Evolutionary conservation across 2,888 invertebrate genomes (phyloP).

Genomic region (Agrochola macilenta): DNA sequence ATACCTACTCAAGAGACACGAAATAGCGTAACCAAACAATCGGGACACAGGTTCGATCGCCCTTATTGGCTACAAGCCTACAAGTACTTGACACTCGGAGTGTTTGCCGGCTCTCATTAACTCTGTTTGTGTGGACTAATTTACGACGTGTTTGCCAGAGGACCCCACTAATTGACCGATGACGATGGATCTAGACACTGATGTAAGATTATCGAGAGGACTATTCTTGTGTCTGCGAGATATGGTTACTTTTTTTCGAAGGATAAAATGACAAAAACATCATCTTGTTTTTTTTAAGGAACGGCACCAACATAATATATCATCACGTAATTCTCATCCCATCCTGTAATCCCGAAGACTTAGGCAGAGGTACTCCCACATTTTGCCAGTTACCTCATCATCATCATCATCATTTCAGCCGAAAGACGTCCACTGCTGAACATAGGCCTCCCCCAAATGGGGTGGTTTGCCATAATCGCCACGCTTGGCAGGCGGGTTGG

Average conservation of each 20-base stretch:
- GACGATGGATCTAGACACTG: slow-evolving; percentile 73
- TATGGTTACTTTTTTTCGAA: neutral
- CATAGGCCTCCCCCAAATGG: no score
- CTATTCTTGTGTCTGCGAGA: slow-evolving; percentile 41
- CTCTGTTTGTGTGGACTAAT: slow-evolving; percentile 86
- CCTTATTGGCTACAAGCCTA: slow-evolving; percentile 87
- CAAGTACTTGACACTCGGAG: slow-evolving; percentile 84
- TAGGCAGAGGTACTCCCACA: neutral
- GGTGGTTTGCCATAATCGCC: no score
- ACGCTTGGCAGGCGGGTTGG: no score
- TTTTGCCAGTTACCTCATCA: no score
- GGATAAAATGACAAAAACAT: neutral
- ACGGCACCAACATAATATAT: no score
- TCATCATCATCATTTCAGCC: no score
- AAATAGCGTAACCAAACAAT: slow-evolving; percentile 83
- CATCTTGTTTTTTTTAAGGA: neutral
- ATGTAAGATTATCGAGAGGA: slow-evolving; percentile 52
- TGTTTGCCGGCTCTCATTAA: slow-evolving; percentile 88
- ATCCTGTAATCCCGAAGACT: neutral
- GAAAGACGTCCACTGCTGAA: no score
- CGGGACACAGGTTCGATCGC: slow-evolving; percentile 79
- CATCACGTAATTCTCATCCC: no score
- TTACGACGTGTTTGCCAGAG: slow-evolving; percentile 87
- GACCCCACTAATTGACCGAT: slow-evolving; percentile 83
- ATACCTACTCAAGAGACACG: slow-evolving; percentile 72